phyloP scores from a whole-genome alignment of 30 jellyfish, hydroid and myxozoan species.

The Phacellophora camtschatica region DNA sequence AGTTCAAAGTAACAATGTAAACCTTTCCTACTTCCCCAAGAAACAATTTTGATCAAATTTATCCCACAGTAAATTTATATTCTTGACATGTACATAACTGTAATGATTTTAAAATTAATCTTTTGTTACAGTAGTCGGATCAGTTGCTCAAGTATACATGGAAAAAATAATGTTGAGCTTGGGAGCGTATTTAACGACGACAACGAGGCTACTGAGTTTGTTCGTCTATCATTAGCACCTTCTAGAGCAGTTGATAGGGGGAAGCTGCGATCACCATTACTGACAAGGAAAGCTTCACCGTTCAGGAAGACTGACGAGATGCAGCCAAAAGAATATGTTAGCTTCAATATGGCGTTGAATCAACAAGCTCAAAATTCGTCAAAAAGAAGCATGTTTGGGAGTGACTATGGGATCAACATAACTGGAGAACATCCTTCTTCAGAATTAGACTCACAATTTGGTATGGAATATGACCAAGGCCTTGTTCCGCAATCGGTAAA shows the following conservation, averaged over 20 bases:
- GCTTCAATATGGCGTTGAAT: neutral
- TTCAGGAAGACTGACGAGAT: neutral
- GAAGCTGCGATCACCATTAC: conserved; percentile 23
- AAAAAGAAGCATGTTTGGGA: neutral
- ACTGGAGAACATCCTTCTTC: neutral
- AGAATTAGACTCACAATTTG: no score
- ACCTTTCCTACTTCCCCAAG: no score
- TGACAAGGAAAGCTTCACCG: neutral
- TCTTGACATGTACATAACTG: no score
- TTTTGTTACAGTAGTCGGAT: no score
- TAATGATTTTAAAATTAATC: no score
- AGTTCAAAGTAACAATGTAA: no score
- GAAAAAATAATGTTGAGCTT: no score
- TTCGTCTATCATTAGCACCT: conserved; percentile 6
- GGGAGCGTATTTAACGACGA: neutral
- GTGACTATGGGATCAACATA: neutral
- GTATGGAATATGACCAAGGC: neutral
- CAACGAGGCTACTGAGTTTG: neutral
- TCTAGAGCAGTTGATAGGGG: neutral
- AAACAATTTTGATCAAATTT: no score
- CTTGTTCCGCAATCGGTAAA: neutral
- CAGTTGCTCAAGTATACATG: neutral
- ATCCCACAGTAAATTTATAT: no score
- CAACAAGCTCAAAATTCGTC: neutral
- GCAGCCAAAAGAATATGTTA: neutral